Base-by-base conservation (phyloP, 1,140 invertebrate genomes). In the Drepana arcuata region DNA sequence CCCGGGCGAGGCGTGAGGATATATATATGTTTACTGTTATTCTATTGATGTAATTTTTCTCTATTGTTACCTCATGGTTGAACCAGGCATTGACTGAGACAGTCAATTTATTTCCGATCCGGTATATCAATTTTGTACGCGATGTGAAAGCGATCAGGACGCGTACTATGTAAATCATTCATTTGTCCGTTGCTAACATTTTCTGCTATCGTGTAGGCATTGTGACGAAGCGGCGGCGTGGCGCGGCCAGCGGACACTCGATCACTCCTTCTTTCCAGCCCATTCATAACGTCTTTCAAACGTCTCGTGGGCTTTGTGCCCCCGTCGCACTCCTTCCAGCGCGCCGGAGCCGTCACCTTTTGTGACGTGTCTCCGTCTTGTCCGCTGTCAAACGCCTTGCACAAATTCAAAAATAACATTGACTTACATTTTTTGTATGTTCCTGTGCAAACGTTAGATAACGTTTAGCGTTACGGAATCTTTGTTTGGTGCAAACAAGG, bases 341-440 rank as follows among this genome's bases (percentile, higher is more conserved):
- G 45, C 37, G 41, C 42, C 48, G 44, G 45, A 64, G 52, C 63
- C 74, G 75, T 80, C 75, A 78, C 67, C 73, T 72, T 64, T 80
- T 78, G 65, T 77, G 50, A 46, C 46, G 42, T 52, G 44, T 50
- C 52, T 61, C 51, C 50, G 51, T 54, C 60, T 73, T 48, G 56
- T 67, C 66, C 68, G 61, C 63, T 71, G 70, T 81, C 77, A 77
- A 71, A 74, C 64, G 63, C 61, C 73, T 81, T 81, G 77, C 77
- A 81, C 77, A 81, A 81, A 81, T 73, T 81, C 68, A 71, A 79
- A 81, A 81, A 81, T 67, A 81, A 79, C 74, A 77, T 69, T 62
- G 58, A 59, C 48, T 45, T 69, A 64, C 47, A 55, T 73, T 81
- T 78, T 75, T 75, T 72, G 48, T 46, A 34, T 45, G 42, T 56